Evolutionary conservation across 1,140 invertebrate species (phyloP).

Genomic region (Lamellibrachia luymesi): DNA sequence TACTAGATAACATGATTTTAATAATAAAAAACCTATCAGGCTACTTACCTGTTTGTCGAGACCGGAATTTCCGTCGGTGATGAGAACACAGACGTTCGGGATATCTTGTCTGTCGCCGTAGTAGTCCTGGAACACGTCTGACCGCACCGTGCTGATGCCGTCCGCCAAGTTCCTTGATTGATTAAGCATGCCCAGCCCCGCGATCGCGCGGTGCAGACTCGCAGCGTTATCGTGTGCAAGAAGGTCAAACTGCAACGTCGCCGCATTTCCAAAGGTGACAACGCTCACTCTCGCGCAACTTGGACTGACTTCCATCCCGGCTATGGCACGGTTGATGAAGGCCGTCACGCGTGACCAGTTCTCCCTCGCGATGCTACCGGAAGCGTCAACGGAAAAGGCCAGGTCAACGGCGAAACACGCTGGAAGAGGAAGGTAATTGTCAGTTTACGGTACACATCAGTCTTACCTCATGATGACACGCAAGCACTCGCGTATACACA

Average conservation of each 20-base stretch:
- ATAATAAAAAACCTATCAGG: too few species aligned
- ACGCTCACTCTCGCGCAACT: not conserved
- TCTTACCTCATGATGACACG: not conserved
- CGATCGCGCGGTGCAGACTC: not conserved
- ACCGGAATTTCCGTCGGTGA: not conserved
- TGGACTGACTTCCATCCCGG: not conserved
- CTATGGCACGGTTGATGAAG: slow-evolving; percentile 18
- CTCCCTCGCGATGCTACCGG: slow-evolving; percentile 16
- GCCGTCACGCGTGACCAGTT: slow-evolving; percentile 21
- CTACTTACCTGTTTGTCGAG: not conserved
- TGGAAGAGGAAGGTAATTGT: not conserved
- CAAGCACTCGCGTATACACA: not conserved
- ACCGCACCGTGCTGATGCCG: not conserved
- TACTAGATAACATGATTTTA: too few species aligned
- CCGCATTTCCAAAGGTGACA: not conserved
- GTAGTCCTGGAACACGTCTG: not conserved
- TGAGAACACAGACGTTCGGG: not conserved
- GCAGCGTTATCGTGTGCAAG: not conserved
- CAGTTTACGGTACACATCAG: not conserved
- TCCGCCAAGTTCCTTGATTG: not conserved
- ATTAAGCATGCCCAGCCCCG: not conserved
- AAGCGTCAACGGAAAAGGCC: slow-evolving; percentile 21
- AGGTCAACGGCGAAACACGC: slow-evolving; percentile 14
- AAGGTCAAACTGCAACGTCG: not conserved
- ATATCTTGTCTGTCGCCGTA: not conserved